Evolutionary conservation across 1,140 invertebrate species (phyloP).

Genomic region (Drosophila persimilis): DNA sequence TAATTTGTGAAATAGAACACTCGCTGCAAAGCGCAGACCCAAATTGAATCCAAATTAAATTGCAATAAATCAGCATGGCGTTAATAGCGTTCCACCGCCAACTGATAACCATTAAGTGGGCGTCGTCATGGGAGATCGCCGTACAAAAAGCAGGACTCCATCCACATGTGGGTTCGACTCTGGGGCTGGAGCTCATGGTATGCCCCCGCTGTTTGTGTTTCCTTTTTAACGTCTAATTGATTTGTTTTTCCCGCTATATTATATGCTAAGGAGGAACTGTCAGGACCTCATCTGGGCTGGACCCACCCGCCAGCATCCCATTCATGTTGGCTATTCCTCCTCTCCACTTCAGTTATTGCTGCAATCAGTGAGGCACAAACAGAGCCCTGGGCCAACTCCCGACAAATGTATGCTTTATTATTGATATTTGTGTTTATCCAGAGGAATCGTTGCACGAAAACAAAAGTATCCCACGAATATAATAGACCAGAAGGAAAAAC

Average conservation of each 20-base stretch:
- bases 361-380: conserved; percentile 53
- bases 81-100: conserved; percentile 65
- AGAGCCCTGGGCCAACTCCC: conserved; percentile 53
- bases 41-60: conserved; percentile 80
- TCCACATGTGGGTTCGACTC: conserved; percentile 31
- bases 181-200: conserved; percentile 7
- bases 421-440: conserved; percentile 55
- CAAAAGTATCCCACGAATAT: conserved; percentile 22
- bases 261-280: conserved; percentile 38
- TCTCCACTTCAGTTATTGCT: conserved; percentile 30
- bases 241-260: conserved; percentile 64
- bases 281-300: conserved; percentile 12
- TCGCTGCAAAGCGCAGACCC: conserved; percentile 47
- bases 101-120: conserved; percentile 78
- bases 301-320: conserved; percentile 27
- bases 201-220: conserved; percentile 27
- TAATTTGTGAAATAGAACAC: conserved; percentile 78
- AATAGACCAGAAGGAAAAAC: conserved; percentile 13
- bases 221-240: conserved; percentile 74
- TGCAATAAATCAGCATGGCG: conserved; percentile 76
- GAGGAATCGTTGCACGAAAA: conserved; percentile 28
- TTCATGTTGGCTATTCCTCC: conserved; percentile 59
- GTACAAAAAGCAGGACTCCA: conserved; percentile 31
- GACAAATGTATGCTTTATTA: conserved; percentile 67
- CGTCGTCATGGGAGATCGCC: conserved; percentile 61